Percentiles rank a stretch among this genome's conserved stretches.
Conservation (phyloP, 2,888 invertebrate species). For the Aporophyla nigra region DNA sequence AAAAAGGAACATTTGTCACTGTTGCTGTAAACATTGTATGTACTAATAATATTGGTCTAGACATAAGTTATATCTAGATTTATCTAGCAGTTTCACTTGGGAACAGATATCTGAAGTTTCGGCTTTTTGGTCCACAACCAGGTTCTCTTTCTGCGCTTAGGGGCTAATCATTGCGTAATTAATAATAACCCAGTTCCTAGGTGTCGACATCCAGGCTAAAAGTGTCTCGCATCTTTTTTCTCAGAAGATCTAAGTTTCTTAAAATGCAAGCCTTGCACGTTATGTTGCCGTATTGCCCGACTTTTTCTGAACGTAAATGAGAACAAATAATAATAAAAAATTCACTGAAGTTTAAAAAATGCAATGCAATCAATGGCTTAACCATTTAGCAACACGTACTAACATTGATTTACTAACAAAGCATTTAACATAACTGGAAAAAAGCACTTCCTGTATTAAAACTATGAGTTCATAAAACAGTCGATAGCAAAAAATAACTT, state of each 20-base stretch:
- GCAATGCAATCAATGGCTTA: neutral
- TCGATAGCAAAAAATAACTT: conserved; percentile 61
- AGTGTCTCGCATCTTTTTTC: neutral
- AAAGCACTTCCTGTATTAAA: conserved; percentile 33
- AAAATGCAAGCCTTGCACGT: too few relatives aligned
- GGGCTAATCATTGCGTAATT: neutral
- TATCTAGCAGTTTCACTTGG: neutral
- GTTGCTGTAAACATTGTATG: neutral
- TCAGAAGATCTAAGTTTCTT: neutral
- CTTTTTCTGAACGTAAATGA: neutral
- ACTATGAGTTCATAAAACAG: conserved; percentile 44
- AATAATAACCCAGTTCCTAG: neutral
- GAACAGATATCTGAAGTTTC: neutral
- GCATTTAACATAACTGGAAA: neutral
- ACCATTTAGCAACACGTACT: neutral
- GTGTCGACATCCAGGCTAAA: neutral
- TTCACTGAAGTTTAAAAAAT: neutral
- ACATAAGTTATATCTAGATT: neutral
- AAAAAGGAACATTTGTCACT: conserved; percentile 6
- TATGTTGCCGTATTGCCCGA: too few relatives aligned
- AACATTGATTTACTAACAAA: neutral
- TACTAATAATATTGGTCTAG: neutral
- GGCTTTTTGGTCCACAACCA: neutral
- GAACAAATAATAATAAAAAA: neutral
- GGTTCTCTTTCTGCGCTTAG: neutral